Base-by-base conservation (phyloP, 2,113 vertebrate species). In the Barbus barbus region DNA sequence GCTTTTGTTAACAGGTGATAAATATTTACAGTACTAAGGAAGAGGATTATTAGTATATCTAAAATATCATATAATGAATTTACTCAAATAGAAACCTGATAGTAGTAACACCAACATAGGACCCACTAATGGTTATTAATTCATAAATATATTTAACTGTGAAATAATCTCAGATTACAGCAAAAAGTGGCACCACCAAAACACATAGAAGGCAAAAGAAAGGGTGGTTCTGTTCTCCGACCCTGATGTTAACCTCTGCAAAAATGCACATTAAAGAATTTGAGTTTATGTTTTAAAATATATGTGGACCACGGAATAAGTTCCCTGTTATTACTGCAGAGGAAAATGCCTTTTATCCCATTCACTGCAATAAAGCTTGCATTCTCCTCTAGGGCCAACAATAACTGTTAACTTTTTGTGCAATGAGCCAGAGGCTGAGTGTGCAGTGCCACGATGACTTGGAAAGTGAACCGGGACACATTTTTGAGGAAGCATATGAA, bases 321-420 rank as follows among this genome's bases (percentile, higher is more conserved):
- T 56, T 77, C 78, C 83, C 82, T 84, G 78, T 81, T 81, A 85
- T 85, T 87, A 87, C 82, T 75, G 76, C 83, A 83, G 80, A 69
- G 41, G 48, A 46, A 53, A 75, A 78, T 60, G 51, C 22, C 63
- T 36, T 44, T 69, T 84, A 56, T 84, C 65, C 24, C 3, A 51
- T 63, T 63, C 22, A 60, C 71, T 58, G 72, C 46, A 77, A 41
- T 22, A 69, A 61, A 73, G 81, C 28, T 36, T 24, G 69, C 36
- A 46, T 44, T 83, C 73, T 76, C 41, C 41, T 65, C 14, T 33
- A 71, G 9, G 63, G 76, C 63, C 63, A 41, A 72, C 38, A 61
- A 61, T 48, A 81, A 81, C 67, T 73, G 72, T 51, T 63, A 81
- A 65, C 84, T 51, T 61, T 78, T 78, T 26, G 60, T 56, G 61